Evolutionary conservation across 2,888 invertebrate genomes (phyloP), one percentile per base, ranked within the genome.

Genomic region (Pollenia angustigena): DNA sequence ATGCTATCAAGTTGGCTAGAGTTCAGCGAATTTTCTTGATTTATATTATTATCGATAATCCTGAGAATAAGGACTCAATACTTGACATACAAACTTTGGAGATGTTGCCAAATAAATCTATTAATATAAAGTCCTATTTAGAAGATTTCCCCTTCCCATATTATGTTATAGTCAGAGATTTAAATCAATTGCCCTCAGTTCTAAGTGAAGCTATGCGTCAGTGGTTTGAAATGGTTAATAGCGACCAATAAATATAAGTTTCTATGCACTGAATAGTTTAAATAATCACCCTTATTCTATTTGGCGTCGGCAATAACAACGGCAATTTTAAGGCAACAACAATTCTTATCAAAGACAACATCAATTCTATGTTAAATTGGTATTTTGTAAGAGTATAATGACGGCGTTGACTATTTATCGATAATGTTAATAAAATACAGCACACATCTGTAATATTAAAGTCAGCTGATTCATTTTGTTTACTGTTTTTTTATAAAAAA

Each of bases 121-220:
- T 92, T 4, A 92, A 95, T 66, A 96, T 98, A 90, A 95, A 95
- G 89, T 95, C 97, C 0, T 99, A 99, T 92, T 95, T 99, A 94
- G 99, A 99, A 90, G 95, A 95, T 68, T 99, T 99, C 93, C 99
- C 99, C 0, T 99, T 99, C 93, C 99, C 99, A 0, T 99, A 98
- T 94, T 99, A 99, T 93, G 95, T 99, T 69, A 97, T 99, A 90
- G 95, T 99, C 44, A 94, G 98, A 83, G 98, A 99, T 91, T 96
- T 99, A 90, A 95, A 96, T 87, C 96, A 97, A 42, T 94, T 99
- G 83, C 99, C 99, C 0, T 95, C 95, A 50, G 97, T 99, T 1
- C 94, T 99, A 44, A 98, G 99, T 90, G 99, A 99, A 93, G 99
- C 99, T 0, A 94, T 99, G 86, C 94, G 99, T 82, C 99, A 99